Conservation (phyloP, 2,113 vertebrate genomes). For the Budorcas taxicolor region DNA sequence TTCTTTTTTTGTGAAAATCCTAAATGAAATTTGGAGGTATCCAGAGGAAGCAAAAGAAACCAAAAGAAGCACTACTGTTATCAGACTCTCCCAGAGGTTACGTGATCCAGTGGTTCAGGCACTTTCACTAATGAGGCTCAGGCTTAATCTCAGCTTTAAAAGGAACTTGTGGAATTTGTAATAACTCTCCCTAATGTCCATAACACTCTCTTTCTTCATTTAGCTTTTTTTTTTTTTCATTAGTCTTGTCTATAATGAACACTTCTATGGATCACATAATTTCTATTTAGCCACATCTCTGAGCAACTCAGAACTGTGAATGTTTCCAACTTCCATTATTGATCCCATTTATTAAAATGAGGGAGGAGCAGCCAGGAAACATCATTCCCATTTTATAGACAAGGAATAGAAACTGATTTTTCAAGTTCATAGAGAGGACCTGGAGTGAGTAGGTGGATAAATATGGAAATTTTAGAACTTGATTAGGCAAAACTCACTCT, state of each 20-base stretch:
- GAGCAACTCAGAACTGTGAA: slow-evolving; percentile 19
- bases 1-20: background rate
- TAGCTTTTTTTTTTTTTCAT: slow-evolving; percentile 33
- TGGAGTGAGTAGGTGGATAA: background rate
- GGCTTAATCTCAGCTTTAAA: slow-evolving; percentile 45
- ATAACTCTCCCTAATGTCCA: slow-evolving; percentile 47
- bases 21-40: background rate
- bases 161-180: slow-evolving; percentile 33
- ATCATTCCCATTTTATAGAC: slow-evolving; percentile 6
- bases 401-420: background rate
- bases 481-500: background rate
- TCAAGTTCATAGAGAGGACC: background rate
- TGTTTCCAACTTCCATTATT: background rate
- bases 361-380: background rate
- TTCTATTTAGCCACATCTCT: slow-evolving; percentile 37
- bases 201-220: slow-evolving; percentile 4
- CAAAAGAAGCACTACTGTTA: background rate
- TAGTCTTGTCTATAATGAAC: slow-evolving; percentile 23
- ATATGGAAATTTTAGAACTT: background rate
- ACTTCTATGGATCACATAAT: background rate
- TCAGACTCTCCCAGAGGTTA: background rate
- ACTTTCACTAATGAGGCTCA: slow-evolving; percentile 52
- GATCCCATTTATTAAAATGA: slow-evolving; percentile 8
- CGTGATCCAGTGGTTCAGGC: slow-evolving; percentile 4
- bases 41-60: background rate